Percentiles rank a stretch among this genome's conserved stretches.
phyloP scores from a whole-genome alignment of 2,797 vertebrate species.

The Yasuhikotakia modesta region DNA sequence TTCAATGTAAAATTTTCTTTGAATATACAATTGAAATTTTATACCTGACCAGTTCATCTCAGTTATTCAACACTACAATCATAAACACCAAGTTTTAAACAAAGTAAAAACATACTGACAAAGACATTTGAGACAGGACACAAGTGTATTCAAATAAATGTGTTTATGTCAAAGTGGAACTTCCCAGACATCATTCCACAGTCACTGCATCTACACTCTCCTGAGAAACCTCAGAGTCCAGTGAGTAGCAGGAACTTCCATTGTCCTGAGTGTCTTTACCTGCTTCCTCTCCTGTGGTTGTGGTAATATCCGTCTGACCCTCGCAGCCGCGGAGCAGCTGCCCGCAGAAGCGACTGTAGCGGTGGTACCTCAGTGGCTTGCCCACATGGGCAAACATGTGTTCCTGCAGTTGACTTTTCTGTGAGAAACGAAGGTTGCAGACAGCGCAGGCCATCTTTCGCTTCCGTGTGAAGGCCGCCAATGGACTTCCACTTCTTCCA shows the following conservation, averaged over 20 bases:
- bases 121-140: conserved; percentile 34
- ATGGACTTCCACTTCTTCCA: conserved; percentile 46
- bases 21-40: conserved; percentile 11
- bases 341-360: conserved; percentile 83
- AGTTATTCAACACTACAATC: conserved; percentile 39
- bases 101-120: conserved; percentile 26
- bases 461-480: conserved; percentile 82
- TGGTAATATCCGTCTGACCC: conserved; percentile 63
- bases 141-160: conserved; percentile 10
- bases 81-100: conserved; percentile 36
- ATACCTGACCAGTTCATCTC: conserved; percentile 12
- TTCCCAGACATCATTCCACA: conserved; percentile 75
- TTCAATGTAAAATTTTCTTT: conserved; percentile 16
- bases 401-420: conserved; percentile 91
- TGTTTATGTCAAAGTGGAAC: not conserved
- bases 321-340: conserved; percentile 80
- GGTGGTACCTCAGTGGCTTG: conserved; percentile 82
- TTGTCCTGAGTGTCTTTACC: conserved; percentile 81
- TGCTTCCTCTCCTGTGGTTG: conserved; percentile 73
- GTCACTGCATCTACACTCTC: conserved; percentile 85
- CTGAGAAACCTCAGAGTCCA: conserved; percentile 87
- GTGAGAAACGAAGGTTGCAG: conserved; percentile 86
- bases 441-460: conserved; percentile 89
- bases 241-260: conserved; percentile 84
- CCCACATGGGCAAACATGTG: conserved; percentile 93